Evolutionary conservation across 1,140 invertebrate species (phyloP), one percentile per base, ranked within the genome.

Genomic region (Proctacanthus coquilletti): DNA sequence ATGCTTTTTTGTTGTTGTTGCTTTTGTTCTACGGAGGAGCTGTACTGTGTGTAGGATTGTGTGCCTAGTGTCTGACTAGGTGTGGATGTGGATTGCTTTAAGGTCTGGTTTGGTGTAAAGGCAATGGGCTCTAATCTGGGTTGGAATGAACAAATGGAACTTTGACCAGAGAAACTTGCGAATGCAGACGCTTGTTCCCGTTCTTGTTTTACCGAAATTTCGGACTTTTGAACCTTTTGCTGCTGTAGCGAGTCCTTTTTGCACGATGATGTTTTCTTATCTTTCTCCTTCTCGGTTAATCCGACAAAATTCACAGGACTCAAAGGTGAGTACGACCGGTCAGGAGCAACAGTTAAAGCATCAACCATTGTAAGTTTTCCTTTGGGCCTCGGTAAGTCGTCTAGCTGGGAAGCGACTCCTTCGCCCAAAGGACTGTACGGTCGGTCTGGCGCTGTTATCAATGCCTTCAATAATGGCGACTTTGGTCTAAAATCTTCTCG

Each of bases 391-490:
- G 65, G 65, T 38, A 67, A 43, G 41, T 67, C 65, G 4, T 56
- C 42, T 19, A 48, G 18, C 32, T 60, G 54, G 17, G 56, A 56
- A 33, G 51, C 53, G 2, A 60, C 57, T 33, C 62, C 55, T 15
- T 44, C 41, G 6, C 59, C 56, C 33, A 70, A 62, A 23, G 66
- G 67, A 45, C 65, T 68, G 39, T 65, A 71, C 3, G 68, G 63
- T 35, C 61, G 53, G 35, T 77, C 69, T 2, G 78, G 72, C 2
- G 77, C 78, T 30, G 71, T 75, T 21, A 68, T 75, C 17, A 83
- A 50, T 9, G 79, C 78, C 30, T 68, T 66, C 5, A 77, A 66
- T 48, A 82, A 71, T 10, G 77, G 75, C 14, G 73, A 75, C 36
- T 68, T 53, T 5, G 69, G 63, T 36, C 68, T 45, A 25, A 49